Percentiles rank a stretch among this genome's conserved stretches.
Conservation (phyloP, 2,113 vertebrate genomes). For the Nannobrachium achirus region DNA sequence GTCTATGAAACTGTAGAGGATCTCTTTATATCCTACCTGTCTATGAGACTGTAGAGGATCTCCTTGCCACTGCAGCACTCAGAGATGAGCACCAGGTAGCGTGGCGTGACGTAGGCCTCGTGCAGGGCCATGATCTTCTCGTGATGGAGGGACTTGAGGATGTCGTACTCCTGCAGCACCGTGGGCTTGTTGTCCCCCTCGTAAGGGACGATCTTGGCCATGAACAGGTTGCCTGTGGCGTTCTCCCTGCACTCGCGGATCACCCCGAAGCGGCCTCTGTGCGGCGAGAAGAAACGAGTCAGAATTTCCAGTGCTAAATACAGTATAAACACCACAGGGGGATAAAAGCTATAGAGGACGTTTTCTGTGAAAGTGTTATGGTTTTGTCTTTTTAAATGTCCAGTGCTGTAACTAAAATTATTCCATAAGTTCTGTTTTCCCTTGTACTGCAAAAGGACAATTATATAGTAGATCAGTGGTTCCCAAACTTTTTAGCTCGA, state of each 20-base stretch:
- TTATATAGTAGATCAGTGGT: too few species aligned
- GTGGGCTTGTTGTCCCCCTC: conserved; percentile 87
- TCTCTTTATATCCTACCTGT: conserved; percentile 80
- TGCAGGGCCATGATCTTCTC: conserved; percentile 95
- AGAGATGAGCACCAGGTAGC: conserved; percentile 95
- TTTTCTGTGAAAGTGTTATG: too few species aligned
- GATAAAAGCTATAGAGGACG: too few species aligned
- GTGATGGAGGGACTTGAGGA: conserved; percentile 92
- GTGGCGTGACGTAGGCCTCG: conserved; percentile 95
- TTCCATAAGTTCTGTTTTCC: too few species aligned
- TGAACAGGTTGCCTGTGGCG: conserved; percentile 90
- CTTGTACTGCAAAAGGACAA: too few species aligned
- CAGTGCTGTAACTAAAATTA: too few species aligned
- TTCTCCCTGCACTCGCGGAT: conserved; percentile 96
- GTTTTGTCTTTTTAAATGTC: too few species aligned
- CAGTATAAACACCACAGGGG: too few species aligned
- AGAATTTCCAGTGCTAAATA: too few species aligned
- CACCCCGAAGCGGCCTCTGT: conserved; percentile 93
- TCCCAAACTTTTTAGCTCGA: too few species aligned
- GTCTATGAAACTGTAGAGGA: too few species aligned
- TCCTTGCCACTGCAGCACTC: conserved; percentile 94
- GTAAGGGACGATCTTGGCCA: conserved; percentile 97
- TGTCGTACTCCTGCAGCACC: conserved; percentile 94
- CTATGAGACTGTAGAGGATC: conserved; percentile 92
- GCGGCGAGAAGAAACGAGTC: not conserved